Evolutionary conservation across 2,888 invertebrate species (phyloP).

Genomic region (Orchestes rusci): DNA sequence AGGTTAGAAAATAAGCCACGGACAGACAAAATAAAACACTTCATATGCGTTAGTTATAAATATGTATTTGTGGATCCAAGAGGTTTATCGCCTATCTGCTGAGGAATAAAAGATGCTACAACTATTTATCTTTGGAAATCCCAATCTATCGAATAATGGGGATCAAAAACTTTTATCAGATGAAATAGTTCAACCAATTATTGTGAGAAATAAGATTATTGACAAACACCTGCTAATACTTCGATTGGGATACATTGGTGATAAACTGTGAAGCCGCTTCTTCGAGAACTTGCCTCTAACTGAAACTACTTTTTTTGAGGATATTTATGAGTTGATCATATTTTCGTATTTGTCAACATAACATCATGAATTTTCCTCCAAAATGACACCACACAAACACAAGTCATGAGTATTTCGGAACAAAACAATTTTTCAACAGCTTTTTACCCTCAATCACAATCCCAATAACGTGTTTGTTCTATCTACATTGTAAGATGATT

Average conservation of each 20-base stretch:
- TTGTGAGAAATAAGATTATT: no score
- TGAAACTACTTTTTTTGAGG: neutral
- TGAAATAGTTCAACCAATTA: no score
- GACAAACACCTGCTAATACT: no score
- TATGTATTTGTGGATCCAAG: no score
- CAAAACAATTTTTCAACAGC: neutral
- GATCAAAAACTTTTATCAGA: no score
- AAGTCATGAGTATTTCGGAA: neutral
- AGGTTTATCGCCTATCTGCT: no score
- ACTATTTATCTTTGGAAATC: no score
- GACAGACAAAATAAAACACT: conserved; percentile 19
- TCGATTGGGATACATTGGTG: no score
- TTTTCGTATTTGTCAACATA: neutral
- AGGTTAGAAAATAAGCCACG: conserved; percentile 23
- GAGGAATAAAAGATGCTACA: no score
- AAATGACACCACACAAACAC: neutral
- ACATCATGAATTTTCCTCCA: neutral
- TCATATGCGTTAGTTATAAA: neutral
- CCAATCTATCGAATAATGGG: no score
- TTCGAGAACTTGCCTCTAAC: neutral
- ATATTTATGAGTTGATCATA: neutral
- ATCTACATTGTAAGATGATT: no score
- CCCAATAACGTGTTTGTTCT: neutral
- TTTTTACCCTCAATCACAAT: neutral
- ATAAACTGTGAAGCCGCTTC: no score